Conservation (phyloP, 2,113 vertebrate species). For the Tapirus terrestris region DNA sequence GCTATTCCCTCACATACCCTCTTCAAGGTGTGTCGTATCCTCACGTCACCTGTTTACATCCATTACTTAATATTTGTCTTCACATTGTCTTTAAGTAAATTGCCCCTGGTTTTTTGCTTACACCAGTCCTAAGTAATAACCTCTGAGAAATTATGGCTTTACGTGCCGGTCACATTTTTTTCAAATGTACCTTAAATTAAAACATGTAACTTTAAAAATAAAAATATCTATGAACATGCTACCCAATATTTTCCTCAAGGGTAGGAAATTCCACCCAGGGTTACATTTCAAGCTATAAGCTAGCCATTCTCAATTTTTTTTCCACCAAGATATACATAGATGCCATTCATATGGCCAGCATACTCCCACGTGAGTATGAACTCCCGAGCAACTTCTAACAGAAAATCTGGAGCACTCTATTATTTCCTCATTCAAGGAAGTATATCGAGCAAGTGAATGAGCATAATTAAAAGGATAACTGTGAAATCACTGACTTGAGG, state of each 20-base stretch:
- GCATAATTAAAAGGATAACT: neutral
- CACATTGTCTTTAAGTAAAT: neutral
- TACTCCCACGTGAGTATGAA: neutral
- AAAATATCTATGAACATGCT: neutral
- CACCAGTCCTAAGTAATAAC: neutral
- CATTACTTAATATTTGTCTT: neutral
- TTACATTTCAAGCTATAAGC: neutral
- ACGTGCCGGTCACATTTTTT: neutral
- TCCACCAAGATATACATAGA: neutral
- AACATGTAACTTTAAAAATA: constrained; percentile 10
- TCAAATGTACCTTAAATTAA: neutral
- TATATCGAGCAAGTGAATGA: neutral
- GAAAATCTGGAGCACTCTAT: neutral
- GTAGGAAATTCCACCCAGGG: neutral
- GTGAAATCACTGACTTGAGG: neutral
- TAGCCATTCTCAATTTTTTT: neutral
- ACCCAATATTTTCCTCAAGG: neutral
- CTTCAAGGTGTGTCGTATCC: neutral
- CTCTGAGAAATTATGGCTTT: neutral
- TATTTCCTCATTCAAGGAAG: neutral
- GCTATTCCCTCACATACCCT: neutral
- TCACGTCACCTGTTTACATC: neutral
- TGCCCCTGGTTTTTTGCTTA: neutral
- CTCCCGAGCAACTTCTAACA: neutral
- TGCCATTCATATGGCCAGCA: neutral